Evolutionary conservation across 2,888 invertebrate species (phyloP).

Genomic region (Creontiades dilutus): DNA sequence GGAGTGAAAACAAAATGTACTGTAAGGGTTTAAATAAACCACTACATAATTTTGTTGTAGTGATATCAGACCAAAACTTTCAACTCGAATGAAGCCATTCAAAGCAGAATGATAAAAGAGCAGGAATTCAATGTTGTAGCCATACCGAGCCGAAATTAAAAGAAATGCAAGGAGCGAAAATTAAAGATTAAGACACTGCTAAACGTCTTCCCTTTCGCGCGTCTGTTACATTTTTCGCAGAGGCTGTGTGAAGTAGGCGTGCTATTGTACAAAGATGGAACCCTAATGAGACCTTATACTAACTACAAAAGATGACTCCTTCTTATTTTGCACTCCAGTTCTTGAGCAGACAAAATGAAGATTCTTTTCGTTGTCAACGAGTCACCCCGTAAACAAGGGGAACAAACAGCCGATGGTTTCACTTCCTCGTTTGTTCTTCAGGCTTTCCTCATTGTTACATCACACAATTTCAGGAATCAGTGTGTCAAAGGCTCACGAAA

Average conservation of each 20-base stretch:
- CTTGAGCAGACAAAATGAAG: neutral
- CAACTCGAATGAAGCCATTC: neutral
- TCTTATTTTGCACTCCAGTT: constrained; percentile 32
- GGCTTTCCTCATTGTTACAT: too few species aligned
- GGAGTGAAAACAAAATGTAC: too few species aligned
- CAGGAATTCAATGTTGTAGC: neutral
- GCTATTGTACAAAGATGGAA: constrained; percentile 37
- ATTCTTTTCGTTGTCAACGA: constrained; percentile 15
- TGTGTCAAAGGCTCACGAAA: too few species aligned
- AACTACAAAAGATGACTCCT: constrained; percentile 43
- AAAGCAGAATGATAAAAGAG: neutral
- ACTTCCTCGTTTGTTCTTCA: too few species aligned
- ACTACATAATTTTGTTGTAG: too few species aligned
- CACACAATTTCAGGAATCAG: too few species aligned
- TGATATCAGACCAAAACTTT: too few species aligned
- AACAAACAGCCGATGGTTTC: too few species aligned
- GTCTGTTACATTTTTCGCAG: constrained; percentile 37
- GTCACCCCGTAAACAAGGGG: neutral
- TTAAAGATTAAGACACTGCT: constrained; percentile 51
- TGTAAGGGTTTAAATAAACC: too few species aligned
- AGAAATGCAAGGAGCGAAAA: neutral
- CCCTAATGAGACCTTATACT: constrained; percentile 46
- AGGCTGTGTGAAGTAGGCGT: neutral
- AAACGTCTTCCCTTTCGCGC: neutral
- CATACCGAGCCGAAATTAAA: constrained; percentile 3